Evolutionary conservation across 2,888 invertebrate genomes (phyloP).

Genomic region (Teleogryllus oceanicus): DNA sequence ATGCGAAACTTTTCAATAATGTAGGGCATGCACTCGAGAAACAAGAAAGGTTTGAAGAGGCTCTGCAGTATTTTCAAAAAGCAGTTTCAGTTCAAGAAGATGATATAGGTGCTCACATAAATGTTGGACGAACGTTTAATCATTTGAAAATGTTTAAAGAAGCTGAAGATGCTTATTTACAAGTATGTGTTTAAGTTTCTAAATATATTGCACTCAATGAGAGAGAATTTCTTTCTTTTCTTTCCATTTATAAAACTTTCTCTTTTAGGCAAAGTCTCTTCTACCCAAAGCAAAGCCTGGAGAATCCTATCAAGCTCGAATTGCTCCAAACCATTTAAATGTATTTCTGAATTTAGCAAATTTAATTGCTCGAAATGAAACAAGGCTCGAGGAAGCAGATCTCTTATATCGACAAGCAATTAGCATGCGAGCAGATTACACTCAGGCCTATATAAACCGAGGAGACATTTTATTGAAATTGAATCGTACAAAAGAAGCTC

Average conservation of each 20-base stretch:
- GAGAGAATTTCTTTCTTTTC: background rate
- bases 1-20: constrained; percentile 96
- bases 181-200: constrained; percentile 45
- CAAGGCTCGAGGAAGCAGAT: constrained; percentile 90
- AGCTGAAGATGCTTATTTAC: constrained; percentile 89
- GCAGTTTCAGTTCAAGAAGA: constrained; percentile 91
- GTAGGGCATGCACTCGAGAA: constrained; percentile 93
- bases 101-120: constrained; percentile 95
- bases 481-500: constrained; percentile 90
- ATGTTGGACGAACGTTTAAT: constrained; percentile 92
- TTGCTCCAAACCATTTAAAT: constrained; percentile 93
- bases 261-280: constrained; percentile 70
- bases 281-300: constrained; percentile 89
- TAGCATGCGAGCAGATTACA: constrained; percentile 94
- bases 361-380: constrained; percentile 87
- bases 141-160: constrained; percentile 82
- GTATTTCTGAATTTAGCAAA: constrained; percentile 94
- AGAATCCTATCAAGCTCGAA: constrained; percentile 90
- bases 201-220: background rate
- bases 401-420: constrained; percentile 91
- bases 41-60: constrained; percentile 65
- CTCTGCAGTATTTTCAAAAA: constrained; percentile 84
- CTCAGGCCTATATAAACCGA: constrained; percentile 94
- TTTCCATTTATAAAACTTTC: background rate
- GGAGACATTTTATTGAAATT: constrained; percentile 93